These are phyloP conservation scores for Chymomyza procnemis DNA, from an alignment of 2,888 invertebrate species.

Conservation along the genomic window DNA sequence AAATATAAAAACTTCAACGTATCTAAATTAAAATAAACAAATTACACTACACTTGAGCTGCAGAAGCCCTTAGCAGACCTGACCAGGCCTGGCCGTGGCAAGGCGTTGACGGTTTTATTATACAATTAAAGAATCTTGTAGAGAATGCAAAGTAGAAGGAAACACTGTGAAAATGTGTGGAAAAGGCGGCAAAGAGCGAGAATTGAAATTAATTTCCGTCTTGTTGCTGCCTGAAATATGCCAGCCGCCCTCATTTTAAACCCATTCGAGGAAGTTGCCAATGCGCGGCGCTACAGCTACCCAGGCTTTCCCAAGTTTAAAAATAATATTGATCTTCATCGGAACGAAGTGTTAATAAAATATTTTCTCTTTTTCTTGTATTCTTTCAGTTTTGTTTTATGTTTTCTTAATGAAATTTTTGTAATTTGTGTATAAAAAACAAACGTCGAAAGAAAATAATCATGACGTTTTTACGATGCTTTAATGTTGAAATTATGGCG, in stretches of 20 bases:
- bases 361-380: slow-evolving; percentile 47
- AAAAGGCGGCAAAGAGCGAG: slow-evolving; percentile 21
- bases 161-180: not conserved
- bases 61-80: not conserved
- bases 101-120: slow-evolving; percentile 62
- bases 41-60: slow-evolving; percentile 31
- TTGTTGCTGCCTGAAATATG: slow-evolving; percentile 57
- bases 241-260: slow-evolving; percentile 37
- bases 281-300: slow-evolving; percentile 44
- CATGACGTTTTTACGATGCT: slow-evolving; percentile 64
- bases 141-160: not conserved
- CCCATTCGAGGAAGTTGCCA: slow-evolving; percentile 39
- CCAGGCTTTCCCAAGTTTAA: slow-evolving; percentile 45
- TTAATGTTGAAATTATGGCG: slow-evolving; percentile 65
- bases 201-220: slow-evolving; percentile 59
- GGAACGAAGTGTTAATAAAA: slow-evolving; percentile 69
- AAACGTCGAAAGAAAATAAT: slow-evolving; percentile 46
- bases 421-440: slow-evolving; percentile 54
- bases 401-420: slow-evolving; percentile 48
- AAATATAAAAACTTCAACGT: slow-evolving; percentile 71
- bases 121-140: slow-evolving; percentile 54
- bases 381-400: slow-evolving; percentile 24
- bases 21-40: slow-evolving; percentile 70
- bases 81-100: slow-evolving; percentile 28
- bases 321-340: slow-evolving; percentile 70